phyloP scores from a whole-genome alignment of 2,797 vertebrate species.

The Lepus oiostolus region DNA sequence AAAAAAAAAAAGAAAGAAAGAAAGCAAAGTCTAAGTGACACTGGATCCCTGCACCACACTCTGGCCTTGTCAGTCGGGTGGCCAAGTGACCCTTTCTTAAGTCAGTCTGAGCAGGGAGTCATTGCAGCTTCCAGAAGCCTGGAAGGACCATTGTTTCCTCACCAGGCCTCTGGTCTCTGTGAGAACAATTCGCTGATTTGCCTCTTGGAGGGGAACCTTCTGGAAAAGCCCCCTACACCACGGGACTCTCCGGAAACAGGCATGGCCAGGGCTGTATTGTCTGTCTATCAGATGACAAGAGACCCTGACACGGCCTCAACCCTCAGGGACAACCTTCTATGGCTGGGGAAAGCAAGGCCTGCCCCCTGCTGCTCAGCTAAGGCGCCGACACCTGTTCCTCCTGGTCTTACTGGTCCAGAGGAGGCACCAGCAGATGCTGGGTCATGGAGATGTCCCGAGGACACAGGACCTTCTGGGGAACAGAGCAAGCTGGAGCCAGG shows the following conservation, averaged over 20 bases:
- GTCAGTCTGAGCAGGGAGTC: neutral
- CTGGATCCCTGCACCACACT: neutral
- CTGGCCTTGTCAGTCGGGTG: conserved; percentile 18
- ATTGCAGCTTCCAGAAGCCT: neutral
- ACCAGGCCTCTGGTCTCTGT: neutral
- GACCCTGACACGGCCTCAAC: neutral
- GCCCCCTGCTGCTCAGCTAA: neutral
- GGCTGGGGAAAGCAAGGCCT: conserved; percentile 9
- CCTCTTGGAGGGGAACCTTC: neutral
- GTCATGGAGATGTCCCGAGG: neutral
- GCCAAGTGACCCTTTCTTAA: conserved; percentile 2
- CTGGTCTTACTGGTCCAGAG: conserved; percentile 6
- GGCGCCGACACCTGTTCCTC: neutral
- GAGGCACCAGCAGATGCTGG: neutral
- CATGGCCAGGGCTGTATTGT: neutral
- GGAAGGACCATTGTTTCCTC: conserved; percentile 14
- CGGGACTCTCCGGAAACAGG: neutral
- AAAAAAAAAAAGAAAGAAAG: neutral
- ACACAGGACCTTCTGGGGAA: neutral
- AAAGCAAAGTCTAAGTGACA: neutral
- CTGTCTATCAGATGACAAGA: conserved; percentile 49
- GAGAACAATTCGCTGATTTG: conserved; percentile 40
- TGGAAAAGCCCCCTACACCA: neutral
- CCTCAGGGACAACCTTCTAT: neutral
- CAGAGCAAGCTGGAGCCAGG: conserved; percentile 61